Evolutionary conservation across 1,140 invertebrate genomes (phyloP).

Genomic region (Augochlora pura): DNA sequence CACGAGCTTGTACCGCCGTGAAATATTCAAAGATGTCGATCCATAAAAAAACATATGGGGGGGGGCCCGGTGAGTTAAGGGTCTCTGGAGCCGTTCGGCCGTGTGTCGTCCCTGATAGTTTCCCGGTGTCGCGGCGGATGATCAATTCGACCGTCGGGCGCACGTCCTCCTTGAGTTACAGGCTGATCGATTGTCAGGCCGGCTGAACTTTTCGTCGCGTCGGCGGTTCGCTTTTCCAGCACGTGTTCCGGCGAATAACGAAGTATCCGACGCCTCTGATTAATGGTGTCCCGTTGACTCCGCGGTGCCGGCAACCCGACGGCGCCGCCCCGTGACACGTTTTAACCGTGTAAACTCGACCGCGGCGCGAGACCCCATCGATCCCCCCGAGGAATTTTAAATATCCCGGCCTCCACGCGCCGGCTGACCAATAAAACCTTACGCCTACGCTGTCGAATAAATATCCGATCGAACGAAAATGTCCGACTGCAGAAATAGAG

Average conservation of each 20-base stretch:
- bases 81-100: too few relatives aligned
- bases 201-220: not conserved
- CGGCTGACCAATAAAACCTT: too few relatives aligned
- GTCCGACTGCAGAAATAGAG: too few relatives aligned
- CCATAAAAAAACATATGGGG: too few relatives aligned
- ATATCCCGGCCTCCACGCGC: not conserved
- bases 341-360: not conserved
- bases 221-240: not conserved
- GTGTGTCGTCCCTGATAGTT: too few relatives aligned
- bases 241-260: slow-evolving; percentile 15
- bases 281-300: slow-evolving; percentile 10
- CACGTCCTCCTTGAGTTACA: not conserved
- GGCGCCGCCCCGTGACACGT: slow-evolving; percentile 8
- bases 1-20: not conserved
- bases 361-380: slow-evolving; percentile 4
- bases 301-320: not conserved
- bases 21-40: not conserved
- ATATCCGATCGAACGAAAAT: too few relatives aligned
- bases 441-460: too few relatives aligned
- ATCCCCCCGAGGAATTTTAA: not conserved
- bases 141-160: not conserved
- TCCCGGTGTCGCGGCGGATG: not conserved
- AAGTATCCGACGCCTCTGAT: slow-evolving; percentile 26
- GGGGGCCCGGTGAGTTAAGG: too few relatives aligned
- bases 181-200: slow-evolving; percentile 19